Percentiles rank a stretch among this genome's conserved stretches.
Evolutionary conservation across 2,113 vertebrate genomes (phyloP).

Genomic region (Solea solea): DNA sequence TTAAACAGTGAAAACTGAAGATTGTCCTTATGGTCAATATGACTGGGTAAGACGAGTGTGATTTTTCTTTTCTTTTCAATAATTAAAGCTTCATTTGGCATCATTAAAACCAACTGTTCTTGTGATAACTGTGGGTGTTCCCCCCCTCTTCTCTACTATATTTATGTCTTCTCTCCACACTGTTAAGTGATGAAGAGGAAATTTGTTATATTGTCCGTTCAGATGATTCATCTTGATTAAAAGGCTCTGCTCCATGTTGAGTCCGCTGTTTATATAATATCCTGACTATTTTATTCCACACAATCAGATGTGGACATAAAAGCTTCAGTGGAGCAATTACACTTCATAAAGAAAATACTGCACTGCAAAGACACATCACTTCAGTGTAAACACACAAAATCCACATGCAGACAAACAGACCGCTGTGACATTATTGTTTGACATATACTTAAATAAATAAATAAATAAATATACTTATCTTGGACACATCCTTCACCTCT

Average conservation of each 20-base stretch:
- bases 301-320: background rate
- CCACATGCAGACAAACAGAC: background rate
- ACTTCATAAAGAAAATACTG: background rate
- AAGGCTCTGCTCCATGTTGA: background rate
- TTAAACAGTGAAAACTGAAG: no score
- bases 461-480: background rate
- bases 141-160: background rate
- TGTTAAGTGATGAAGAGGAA: background rate
- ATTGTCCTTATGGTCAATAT: background rate
- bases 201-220: background rate
- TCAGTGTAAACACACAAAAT: background rate
- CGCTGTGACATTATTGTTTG: background rate
- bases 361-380: background rate
- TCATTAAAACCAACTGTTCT: background rate
- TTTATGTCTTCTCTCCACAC: background rate
- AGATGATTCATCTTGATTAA: conserved; percentile 26
- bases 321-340: background rate
- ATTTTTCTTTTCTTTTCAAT: background rate
- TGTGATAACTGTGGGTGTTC: background rate
- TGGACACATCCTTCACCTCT: background rate
- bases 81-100: background rate
- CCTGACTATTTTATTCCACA: background rate
- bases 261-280: background rate
- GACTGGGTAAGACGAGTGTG: background rate
- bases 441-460: background rate